These are phyloP conservation scores for Ennomos erosarius DNA, from an alignment of 2,888 invertebrate genomes.

Conservation along the genomic window DNA sequence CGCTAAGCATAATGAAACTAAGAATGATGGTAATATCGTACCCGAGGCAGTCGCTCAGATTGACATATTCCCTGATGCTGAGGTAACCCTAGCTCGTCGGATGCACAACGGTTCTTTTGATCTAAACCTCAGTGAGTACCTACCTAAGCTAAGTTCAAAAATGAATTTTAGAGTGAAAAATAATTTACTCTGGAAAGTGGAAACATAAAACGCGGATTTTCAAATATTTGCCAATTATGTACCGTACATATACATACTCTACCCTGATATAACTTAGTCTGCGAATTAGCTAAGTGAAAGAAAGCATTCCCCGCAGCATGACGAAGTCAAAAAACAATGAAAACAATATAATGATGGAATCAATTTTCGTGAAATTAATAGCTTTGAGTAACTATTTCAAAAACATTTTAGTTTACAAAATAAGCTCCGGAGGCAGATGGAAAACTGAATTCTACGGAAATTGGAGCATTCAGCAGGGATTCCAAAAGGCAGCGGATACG, in stretches of 20 bases:
- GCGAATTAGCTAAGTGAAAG: too few species aligned
- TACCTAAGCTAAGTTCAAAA: not conserved
- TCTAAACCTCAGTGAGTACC: conserved; percentile 59
- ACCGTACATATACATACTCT: too few species aligned
- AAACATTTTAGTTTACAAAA: conserved; percentile 68
- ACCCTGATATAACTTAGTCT: too few species aligned
- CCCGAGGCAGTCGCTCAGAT: conserved; percentile 49
- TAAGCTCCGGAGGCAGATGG: conserved; percentile 54
- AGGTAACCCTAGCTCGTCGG: conserved; percentile 54
- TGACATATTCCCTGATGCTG: conserved; percentile 62
- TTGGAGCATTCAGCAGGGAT: conserved; percentile 56
- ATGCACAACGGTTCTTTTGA: conserved; percentile 44
- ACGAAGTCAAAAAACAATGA: too few species aligned
- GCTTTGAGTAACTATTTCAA: too few species aligned
- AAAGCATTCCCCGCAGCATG: too few species aligned
- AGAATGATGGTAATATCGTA: conserved; percentile 37
- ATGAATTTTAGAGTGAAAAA: too few species aligned
- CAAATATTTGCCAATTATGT: too few species aligned
- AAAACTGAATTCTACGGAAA: conserved; percentile 60
- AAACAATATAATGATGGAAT: too few species aligned
- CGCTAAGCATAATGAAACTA: conserved; percentile 29
- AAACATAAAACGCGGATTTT: too few species aligned
- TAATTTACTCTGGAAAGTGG: too few species aligned
- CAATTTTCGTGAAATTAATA: too few species aligned
- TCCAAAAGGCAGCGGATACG: conserved; percentile 47